Percentiles rank a stretch among this genome's conserved stretches.
Evolutionary conservation across 2,888 invertebrate genomes (phyloP).

Genomic region (Troides helena): DNA sequence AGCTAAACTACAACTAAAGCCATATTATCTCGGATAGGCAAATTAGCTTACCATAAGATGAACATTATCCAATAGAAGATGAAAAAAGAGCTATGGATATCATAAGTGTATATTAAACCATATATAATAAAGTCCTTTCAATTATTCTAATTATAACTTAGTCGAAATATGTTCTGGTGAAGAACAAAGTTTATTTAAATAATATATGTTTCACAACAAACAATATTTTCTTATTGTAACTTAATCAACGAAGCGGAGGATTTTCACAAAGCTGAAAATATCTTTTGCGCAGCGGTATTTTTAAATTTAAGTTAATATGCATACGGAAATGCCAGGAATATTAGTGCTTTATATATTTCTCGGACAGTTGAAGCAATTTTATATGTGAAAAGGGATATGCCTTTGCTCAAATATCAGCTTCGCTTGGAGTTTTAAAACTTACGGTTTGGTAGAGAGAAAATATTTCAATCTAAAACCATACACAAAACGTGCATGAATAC

Average conservation of each 20-base stretch:
- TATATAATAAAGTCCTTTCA: no score
- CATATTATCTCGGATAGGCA: no score
- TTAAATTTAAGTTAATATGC: constrained; percentile 5
- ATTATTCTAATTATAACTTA: no score
- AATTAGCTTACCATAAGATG: no score
- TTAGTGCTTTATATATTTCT: constrained; percentile 1
- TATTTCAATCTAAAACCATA: not conserved
- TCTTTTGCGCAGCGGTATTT: constrained; percentile 1
- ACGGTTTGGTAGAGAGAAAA: not conserved
- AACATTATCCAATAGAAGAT: no score
- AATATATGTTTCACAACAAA: not conserved
- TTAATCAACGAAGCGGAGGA: not conserved
- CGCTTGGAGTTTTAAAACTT: constrained; percentile 3
- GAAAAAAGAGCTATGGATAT: no score
- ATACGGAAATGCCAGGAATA: not conserved
- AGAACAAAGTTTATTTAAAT: not conserved
- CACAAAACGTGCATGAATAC: no score
- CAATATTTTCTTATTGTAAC: not conserved
- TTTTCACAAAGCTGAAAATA: not conserved
- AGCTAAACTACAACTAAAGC: no score
- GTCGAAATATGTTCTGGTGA: no score
- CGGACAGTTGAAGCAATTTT: constrained; percentile 7
- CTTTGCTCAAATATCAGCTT: constrained; percentile 11
- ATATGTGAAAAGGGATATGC: constrained; percentile 14
- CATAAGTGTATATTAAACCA: no score